Evolutionary conservation across 2,888 invertebrate species (phyloP), one percentile per base, ranked within the genome.

Genomic region (Rhagonycha fulva): DNA sequence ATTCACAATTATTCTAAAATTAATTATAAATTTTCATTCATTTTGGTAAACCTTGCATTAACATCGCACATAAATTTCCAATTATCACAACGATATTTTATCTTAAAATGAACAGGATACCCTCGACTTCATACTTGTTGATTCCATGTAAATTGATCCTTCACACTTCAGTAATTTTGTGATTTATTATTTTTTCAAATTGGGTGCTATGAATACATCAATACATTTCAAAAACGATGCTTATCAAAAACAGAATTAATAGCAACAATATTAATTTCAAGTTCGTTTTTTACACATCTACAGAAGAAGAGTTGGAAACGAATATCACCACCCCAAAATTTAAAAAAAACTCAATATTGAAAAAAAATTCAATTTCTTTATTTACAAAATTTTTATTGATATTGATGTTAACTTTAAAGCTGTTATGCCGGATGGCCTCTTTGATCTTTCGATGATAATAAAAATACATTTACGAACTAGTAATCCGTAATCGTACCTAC

Each of bases 371-470:
- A 60, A 60, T 12, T 9, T 9, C 14, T 14, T 47, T 70, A 71
- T 24, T 24, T 75, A 78, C 78, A 76, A 73, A 3, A 73, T 60
- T 14, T 19, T 11, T 32, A 78, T 19, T 7, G 79, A 77, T n/a
- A 77, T 10, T 5, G 68, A 70, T 3, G 76, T 63, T 11, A 79
- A 62, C 12, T 74, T 77, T 11, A 75, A 61, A 12, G 73, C 14
- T 62, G 69, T 73, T 67, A 79, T 72, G 9, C 14, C 47, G 11
- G 74, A 19, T 9, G 79, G 79, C 26, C 74, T 69, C 66, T 81
- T 81, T 7, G 79, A 77, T 26, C 81, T 72, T 70, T 81, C 80
- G 80, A 81, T 81, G n/a, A 80, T 76, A 23, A 80, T 68, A 28
- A 79, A 68, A 11, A 81, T n/a, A 32, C 63, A 70, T 69, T 75